Conservation (phyloP, 2,888 invertebrate genomes). For the Protonemura montana region DNA sequence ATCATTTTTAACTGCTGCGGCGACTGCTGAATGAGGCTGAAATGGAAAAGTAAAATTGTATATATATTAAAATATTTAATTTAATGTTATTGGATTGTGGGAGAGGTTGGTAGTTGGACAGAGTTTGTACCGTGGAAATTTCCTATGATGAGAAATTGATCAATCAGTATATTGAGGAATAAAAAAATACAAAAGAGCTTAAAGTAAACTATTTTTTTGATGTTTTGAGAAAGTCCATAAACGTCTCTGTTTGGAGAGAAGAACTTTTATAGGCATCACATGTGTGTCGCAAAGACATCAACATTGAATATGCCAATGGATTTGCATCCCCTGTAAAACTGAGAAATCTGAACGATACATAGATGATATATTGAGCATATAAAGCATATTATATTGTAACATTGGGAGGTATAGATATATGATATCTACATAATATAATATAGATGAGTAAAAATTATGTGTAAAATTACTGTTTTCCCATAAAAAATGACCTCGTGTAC, state of each 20-base stretch:
- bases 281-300: constrained; percentile 34
- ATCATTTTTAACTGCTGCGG: constrained; percentile 25
- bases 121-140: constrained; percentile 24
- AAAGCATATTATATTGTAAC: not conserved
- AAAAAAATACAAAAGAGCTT: constrained; percentile 39
- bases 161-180: constrained; percentile 33
- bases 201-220: constrained; percentile 38
- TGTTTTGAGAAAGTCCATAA: constrained; percentile 38
- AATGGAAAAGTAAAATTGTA: constrained; percentile 20
- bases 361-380: constrained; percentile 16
- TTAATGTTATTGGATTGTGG: constrained; percentile 30
- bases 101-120: not conserved
- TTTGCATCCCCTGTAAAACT: constrained; percentile 35
- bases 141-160: constrained; percentile 35
- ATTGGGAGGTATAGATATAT: not conserved
- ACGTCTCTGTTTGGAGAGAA: constrained; percentile 36
- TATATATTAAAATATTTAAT: constrained; percentile 26
- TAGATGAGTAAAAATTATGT: constrained; percentile 21
- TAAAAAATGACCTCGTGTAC: constrained; percentile 19
- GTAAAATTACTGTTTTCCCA: constrained; percentile 33
- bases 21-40: not conserved
- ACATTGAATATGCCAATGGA: constrained; percentile 35
- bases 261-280: constrained; percentile 37
- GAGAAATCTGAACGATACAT: not conserved
- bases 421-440: not conserved